Percentiles rank a stretch among this genome's conserved stretches.
Evolutionary conservation across 2,797 vertebrate species (phyloP).

Genomic region (Allobates femoralis): DNA sequence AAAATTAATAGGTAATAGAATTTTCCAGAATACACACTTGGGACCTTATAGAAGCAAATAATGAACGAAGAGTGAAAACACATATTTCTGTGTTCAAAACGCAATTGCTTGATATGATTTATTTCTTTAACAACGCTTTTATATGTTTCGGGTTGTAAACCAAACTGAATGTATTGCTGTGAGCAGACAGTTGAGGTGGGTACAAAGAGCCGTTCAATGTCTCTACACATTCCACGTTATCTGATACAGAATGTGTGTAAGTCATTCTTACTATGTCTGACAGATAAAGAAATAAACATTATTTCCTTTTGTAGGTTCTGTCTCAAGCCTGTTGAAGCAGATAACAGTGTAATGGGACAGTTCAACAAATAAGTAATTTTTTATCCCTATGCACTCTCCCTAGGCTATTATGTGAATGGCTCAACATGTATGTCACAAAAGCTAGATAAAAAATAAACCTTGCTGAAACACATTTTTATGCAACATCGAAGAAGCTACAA

Average conservation of each 20-base stretch:
- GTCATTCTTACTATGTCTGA: slow-evolving; percentile 43
- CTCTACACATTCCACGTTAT: slow-evolving; percentile 47
- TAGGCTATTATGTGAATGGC: neutral
- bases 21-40: slow-evolving; percentile 57
- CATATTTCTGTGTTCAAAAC: slow-evolving; percentile 57
- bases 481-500: neutral
- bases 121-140: slow-evolving; percentile 49
- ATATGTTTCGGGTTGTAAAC: slow-evolving; percentile 45
- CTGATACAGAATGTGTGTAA: slow-evolving; percentile 41
- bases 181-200: slow-evolving; percentile 26
- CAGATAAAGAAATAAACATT: slow-evolving; percentile 60
- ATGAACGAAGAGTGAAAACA: slow-evolving; percentile 53
- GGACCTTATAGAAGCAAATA: slow-evolving; percentile 61
- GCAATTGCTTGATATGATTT: slow-evolving; percentile 56
- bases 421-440: slow-evolving; percentile 21
- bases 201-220: slow-evolving; percentile 29
- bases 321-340: slow-evolving; percentile 43
- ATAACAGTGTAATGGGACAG: slow-evolving; percentile 51
- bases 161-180: slow-evolving; percentile 4
- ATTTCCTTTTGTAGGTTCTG: slow-evolving; percentile 48
- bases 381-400: slow-evolving; percentile 1
- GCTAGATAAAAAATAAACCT: neutral
- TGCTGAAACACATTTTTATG: neutral
- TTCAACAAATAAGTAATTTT: slow-evolving; percentile 37
- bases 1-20: slow-evolving; percentile 63